Base-by-base conservation (phyloP, 2,797 vertebrate genomes). In the Microtus agrestis region DNA sequence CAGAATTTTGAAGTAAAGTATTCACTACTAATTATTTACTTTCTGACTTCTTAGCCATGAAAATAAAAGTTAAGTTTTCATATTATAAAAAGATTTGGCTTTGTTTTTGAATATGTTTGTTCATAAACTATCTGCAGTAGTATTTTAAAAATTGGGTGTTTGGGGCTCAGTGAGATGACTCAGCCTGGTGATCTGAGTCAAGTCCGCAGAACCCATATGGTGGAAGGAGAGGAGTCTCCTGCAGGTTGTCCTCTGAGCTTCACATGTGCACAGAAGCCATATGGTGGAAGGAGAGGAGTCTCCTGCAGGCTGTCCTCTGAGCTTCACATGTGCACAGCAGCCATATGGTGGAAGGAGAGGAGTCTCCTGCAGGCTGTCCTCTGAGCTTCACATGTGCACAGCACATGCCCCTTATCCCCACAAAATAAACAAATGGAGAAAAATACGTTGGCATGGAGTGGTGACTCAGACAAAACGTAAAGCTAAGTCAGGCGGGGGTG, bases 1-100 rank as follows among this genome's bases (percentile, higher is more conserved):
- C 94, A 94, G 93, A 90, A 80, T 91, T 92, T 97, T 94, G 59
- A 92, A 97, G 76, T 96, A 85, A 97, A 89, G 37, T 95, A 81
- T 80, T 95, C 51, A 23, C 74, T 89, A 40, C 23, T 77, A 85
- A 37, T 93, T 95, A 87, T 88, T 94, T 94, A 89, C 79, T 94
- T 87, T 91, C 27, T 91, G 78, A 77, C 34, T 88, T 92, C 51
- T 94, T 84, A 93, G 40, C 29, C 71, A 37, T 90, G 78, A 94
- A 97, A 85, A 92, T 91, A 80, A 81, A 93, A 74, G 77, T 95
- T 78, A 63, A 13, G 37, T 54, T 59, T 29, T 74, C 17, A 61
- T 61, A 63, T 34, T 74, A 61, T 76, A 94, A 65, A 95, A 95
- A 17, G 29, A 93, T 65, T 29, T 65, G 82, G 43, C n/a, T 96